Evolutionary conservation across 2,888 invertebrate genomes (phyloP).

Genomic region (Ophion costatus): DNA sequence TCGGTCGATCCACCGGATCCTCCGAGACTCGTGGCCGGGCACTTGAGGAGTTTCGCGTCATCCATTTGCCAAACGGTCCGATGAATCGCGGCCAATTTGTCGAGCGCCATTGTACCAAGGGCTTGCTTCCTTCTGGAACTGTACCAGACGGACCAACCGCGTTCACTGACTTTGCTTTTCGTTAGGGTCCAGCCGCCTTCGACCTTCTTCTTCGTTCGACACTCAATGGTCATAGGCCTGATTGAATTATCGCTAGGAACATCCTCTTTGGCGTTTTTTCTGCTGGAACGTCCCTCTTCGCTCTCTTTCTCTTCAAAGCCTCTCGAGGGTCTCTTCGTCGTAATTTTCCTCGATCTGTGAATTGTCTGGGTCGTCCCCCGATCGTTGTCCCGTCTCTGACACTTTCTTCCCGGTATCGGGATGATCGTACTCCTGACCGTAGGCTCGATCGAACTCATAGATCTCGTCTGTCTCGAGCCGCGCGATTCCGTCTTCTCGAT

Average conservation of each 20-base stretch:
- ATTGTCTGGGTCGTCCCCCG: slow-evolving; percentile 67
- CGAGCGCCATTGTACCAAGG: slow-evolving; percentile 72
- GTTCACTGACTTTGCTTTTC: slow-evolving; percentile 72
- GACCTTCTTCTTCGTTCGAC: slow-evolving; percentile 67
- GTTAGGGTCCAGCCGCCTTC: slow-evolving; percentile 58
- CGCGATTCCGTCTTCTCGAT: slow-evolving; percentile 68
- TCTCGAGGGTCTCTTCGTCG: slow-evolving; percentile 45
- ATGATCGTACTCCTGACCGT: slow-evolving; percentile 60
- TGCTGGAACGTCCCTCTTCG: slow-evolving; percentile 27
- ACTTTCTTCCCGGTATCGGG: slow-evolving; percentile 69
- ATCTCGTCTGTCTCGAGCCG: slow-evolving; percentile 59
- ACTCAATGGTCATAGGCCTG: slow-evolving; percentile 24
- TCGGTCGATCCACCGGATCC: slow-evolving; percentile 19
- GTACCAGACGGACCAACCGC: slow-evolving; percentile 79
- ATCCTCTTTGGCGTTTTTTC: slow-evolving; percentile 51
- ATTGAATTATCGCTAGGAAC: slow-evolving; percentile 38
- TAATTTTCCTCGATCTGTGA: slow-evolving; percentile 71
- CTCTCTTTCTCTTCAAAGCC: slow-evolving; percentile 52
- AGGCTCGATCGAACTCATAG: slow-evolving; percentile 47
- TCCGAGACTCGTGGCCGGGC: slow-evolving; percentile 67
- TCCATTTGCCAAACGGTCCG: slow-evolving; percentile 78
- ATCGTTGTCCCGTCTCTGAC: slow-evolving; percentile 71
- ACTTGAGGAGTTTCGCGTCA: slow-evolving; percentile 75
- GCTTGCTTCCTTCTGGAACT: slow-evolving; percentile 76
- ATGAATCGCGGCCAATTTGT: slow-evolving; percentile 77